A percentile compares a stretch with the other conserved stretches of the same genome.
These are phyloP conservation scores for Menura novaehollandiae DNA, from an alignment of 2,113 vertebrate genomes.

Conservation along the genomic window DNA sequence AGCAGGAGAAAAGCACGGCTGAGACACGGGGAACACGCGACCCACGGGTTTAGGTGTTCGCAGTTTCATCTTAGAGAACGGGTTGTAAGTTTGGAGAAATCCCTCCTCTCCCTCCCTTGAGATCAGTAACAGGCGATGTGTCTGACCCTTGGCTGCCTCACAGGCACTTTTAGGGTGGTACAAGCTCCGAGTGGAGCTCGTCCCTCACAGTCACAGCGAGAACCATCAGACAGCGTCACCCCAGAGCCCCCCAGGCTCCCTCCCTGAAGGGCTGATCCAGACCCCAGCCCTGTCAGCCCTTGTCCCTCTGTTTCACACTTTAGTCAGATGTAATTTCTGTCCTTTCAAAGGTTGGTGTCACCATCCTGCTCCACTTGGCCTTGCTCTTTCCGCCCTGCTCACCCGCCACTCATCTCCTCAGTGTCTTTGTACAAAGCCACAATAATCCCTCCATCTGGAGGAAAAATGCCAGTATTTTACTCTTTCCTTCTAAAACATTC, in stretches of 20 bases:
- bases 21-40: rapidly evolving
- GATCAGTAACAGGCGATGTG: rapidly evolving
- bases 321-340: rapidly evolving
- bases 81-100: background rate
- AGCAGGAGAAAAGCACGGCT: background rate
- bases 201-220: rapidly evolving
- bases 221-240: rapidly evolving
- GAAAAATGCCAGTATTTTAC: background rate
- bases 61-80: rapidly evolving
- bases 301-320: too few relatives aligned
- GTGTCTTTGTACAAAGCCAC: background rate
- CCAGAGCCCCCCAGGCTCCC: background rate
- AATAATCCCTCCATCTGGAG: background rate
- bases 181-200: background rate
- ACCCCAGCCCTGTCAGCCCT: background rate
- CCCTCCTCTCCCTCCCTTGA: background rate
- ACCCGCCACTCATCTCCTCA: background rate
- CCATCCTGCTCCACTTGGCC: background rate
- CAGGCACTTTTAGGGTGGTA: rapidly evolving
- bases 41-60: rapidly evolving
- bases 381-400: background rate
- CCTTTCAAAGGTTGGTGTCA: background rate
- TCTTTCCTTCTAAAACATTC: background rate
- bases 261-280: background rate
- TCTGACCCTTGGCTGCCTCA: rapidly evolving